phyloP scores from a whole-genome alignment of 1,140 invertebrate genomes.

The Aphaenogaster rudis region DNA sequence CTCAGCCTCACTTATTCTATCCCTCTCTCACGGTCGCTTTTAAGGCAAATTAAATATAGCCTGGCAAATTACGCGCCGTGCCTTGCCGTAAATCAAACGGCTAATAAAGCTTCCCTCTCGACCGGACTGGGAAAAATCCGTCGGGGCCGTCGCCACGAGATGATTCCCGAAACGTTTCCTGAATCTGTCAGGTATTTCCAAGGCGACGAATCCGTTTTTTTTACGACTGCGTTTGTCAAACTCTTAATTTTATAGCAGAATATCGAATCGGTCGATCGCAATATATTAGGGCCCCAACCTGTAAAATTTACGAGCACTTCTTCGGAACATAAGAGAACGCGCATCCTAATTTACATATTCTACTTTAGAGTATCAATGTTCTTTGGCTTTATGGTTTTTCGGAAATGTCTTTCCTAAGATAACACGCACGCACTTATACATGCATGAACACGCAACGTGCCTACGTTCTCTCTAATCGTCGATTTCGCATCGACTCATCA shows the following conservation, averaged over 20 bases:
- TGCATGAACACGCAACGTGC: not conserved
- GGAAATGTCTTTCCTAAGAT: not conserved
- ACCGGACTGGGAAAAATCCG: conserved; percentile 69
- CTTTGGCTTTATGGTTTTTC: not conserved
- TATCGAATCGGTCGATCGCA: not conserved
- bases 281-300: not conserved
- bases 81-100: conserved; percentile 78
- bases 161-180: not conserved
- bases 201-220: not conserved
- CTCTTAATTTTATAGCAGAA: conserved; percentile 26
- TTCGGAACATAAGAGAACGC: not conserved
- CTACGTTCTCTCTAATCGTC: not conserved
- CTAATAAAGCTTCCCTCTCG: conserved; percentile 75
- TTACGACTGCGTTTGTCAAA: conserved; percentile 16
- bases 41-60: conserved; percentile 78
- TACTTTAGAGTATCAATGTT: not conserved
- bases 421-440: too few relatives aligned
- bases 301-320: not conserved
- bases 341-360: conserved; percentile 22
- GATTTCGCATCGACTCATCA: conserved; percentile 33
- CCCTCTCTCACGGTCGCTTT: conserved; percentile 59
- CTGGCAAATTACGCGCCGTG: conserved; percentile 78
- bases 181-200: not conserved
- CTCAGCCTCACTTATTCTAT: not conserved
- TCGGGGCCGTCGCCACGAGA: not conserved